Base-by-base conservation (phyloP, 2,888 invertebrate species). In the Griposia aprilina region DNA sequence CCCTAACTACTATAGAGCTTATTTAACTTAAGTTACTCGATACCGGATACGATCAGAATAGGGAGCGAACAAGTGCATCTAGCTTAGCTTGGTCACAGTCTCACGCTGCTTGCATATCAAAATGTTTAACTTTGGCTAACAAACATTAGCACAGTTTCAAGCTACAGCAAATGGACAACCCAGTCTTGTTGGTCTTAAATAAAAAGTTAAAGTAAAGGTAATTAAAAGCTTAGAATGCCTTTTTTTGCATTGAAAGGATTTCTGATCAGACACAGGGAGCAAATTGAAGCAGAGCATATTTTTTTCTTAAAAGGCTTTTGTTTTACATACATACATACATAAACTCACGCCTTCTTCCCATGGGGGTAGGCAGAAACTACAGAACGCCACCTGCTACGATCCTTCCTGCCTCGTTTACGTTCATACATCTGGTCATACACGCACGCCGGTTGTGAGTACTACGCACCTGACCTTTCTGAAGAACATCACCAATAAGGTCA, bases 71-170 rank as follows among this genome's bases (percentile, higher is more conserved):
- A 60, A 75, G 41, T 75, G 50, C 63, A 30, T 68, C 30, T 11
- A 52, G 67, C 52, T 82, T 72, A 72, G 63, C 36, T 74, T 69
- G 48, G 62, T 59, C 62, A 17, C 45, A 17, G 55, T 69, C 68
- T 63, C 17, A 68, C 82, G 78, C 45, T 50, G 45, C 74, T 78
- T 57, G 82, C 83, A 75, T 78, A 68, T 74, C 74, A 72, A 78
- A 68, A 82, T 82, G 65, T 78, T 82, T 75, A 15, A 60, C 60
- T 30, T 30, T 30, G 20, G 60, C 52, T 26, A 63, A 48, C 72
- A 78, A 79, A 83, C 75, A 83, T 60, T 78, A 52, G 20, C 66
- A 13, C 15, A 52, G 26, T 72, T 73, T 79, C 65, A 66, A 50
- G 74, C 57, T 72, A 74, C 45, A 52, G 50, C 26, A 81, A 76